Percentiles rank a stretch among this genome's conserved stretches.
phyloP scores from a whole-genome alignment of 2,113 vertebrate species.

The Macquaria australasica region DNA sequence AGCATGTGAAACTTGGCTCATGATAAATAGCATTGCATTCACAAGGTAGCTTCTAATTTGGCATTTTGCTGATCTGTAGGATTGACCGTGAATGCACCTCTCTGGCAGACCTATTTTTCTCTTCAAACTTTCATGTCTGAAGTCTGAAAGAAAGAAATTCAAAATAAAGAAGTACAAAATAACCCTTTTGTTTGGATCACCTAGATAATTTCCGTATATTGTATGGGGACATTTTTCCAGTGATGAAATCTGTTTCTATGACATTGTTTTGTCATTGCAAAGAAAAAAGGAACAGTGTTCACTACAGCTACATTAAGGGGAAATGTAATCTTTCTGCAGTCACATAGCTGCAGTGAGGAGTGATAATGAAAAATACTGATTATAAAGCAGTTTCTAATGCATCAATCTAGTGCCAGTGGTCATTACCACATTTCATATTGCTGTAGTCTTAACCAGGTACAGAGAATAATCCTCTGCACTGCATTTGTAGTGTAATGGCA shows the following conservation, averaged over 20 bases:
- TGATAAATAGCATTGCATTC: background rate
- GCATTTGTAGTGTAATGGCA: conserved; percentile 7
- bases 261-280: background rate
- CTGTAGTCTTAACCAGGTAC: background rate
- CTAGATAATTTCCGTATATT: background rate
- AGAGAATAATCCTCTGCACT: background rate
- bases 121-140: background rate
- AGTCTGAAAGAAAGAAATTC: background rate
- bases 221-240: background rate
- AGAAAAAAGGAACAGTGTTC: background rate
- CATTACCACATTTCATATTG: conserved; percentile 1
- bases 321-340: background rate
- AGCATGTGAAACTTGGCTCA: background rate
- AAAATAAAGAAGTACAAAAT: background rate
- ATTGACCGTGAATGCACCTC: background rate
- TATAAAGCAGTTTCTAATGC: conserved; percentile 13
- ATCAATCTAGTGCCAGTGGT: background rate
- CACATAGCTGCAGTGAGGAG: background rate
- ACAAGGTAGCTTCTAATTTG: background rate
- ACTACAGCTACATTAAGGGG: background rate
- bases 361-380: conserved; percentile 9
- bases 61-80: background rate
- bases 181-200: background rate
- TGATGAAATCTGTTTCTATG: background rate
- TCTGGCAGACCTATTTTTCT: background rate